A percentile compares a stretch with the other conserved stretches of the same genome.
phyloP scores from a whole-genome alignment of 2,113 vertebrate genomes.

The Cisticola juncidis region DNA sequence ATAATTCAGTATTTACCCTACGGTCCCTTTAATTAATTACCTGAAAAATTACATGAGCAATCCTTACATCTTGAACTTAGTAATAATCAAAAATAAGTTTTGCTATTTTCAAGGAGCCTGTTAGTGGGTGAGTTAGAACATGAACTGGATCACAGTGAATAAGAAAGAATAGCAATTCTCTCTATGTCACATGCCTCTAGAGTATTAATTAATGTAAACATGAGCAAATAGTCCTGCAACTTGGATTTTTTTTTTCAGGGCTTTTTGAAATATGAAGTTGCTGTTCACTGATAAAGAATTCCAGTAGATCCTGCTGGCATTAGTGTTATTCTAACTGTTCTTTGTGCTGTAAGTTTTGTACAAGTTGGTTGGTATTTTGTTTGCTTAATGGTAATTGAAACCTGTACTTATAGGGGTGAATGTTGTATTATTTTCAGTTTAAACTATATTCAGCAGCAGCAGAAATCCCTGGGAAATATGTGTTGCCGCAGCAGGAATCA shows the following conservation, averaged over 20 bases:
- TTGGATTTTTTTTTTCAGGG: not conserved
- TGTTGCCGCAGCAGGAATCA: not conserved
- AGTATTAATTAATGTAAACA: not conserved
- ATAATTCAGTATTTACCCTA: not conserved
- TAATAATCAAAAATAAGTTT: not conserved
- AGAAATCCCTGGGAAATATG: not conserved
- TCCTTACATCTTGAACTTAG: not conserved
- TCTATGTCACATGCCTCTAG: not conserved
- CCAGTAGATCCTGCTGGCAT: slow-evolving; percentile 37
- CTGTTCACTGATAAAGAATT: not conserved
- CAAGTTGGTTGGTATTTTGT: not conserved
- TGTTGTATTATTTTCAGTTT: not conserved
- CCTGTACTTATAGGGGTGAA: not conserved
- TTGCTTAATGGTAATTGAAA: not conserved
- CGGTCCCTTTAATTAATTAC: not conserved
- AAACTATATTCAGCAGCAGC: not conserved
- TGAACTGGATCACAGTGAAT: not conserved
- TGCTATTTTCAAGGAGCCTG: not conserved
- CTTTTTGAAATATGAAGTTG: not conserved
- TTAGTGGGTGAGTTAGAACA: not conserved
- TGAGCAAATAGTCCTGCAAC: not conserved
- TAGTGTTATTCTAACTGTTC: not conserved
- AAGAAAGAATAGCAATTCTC: not conserved
- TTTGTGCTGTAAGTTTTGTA: not conserved
- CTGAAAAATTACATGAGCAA: not conserved